Base-by-base conservation (phyloP, 2,797 vertebrate species). In the Neoniphon sammara region DNA sequence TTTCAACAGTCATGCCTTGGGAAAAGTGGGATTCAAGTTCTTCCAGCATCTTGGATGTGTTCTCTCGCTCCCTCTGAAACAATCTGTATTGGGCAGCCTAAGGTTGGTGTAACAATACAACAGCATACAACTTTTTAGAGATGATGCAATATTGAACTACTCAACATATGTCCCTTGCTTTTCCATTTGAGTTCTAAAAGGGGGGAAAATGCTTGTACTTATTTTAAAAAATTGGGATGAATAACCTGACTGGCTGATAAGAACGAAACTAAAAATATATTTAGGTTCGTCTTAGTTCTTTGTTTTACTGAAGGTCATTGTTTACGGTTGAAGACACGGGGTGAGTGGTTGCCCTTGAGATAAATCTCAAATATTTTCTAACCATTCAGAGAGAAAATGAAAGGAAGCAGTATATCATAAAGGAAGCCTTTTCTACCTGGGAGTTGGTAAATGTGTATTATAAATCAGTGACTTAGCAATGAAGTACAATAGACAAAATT, bases 251-350 rank as follows among this genome's bases (percentile, higher is more conserved):
- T 47, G 46, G 46, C 46, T 47, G n/a, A 58, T n/a, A 47, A 42
- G 34, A 69, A 11, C 15, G 36, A 50, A 53, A 70, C 17, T 52
- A 11, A 57, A 65, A 31, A 42, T 42, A 42, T 11, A 42, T 42
- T 11, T 11, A 3, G 39, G 39, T 11, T 42, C 23, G 14, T 55
- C 56, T 55, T 17, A 7, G 6, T 69, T 65, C 66, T 49, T 46
- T 54, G 23, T 62, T 78, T 21, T 1, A 14, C 46, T 55, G 59
- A 83, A 85, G 68, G 77, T 64, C 62, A 21, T 11, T 23, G 53
- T 52, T 49, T 20, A 0, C 20, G 25, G 44, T 30, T 30, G 34
- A 23, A 31, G 31, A 56, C 36, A 6, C 34, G 18, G 39, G 14
- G 11, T n/a, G 46, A 7, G 46, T 47, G 15, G 17, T n/a, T n/a